These are phyloP conservation scores for Lamellibrachia luymesi DNA, from an alignment of 1,140 invertebrate species.

Conservation along the genomic window DNA sequence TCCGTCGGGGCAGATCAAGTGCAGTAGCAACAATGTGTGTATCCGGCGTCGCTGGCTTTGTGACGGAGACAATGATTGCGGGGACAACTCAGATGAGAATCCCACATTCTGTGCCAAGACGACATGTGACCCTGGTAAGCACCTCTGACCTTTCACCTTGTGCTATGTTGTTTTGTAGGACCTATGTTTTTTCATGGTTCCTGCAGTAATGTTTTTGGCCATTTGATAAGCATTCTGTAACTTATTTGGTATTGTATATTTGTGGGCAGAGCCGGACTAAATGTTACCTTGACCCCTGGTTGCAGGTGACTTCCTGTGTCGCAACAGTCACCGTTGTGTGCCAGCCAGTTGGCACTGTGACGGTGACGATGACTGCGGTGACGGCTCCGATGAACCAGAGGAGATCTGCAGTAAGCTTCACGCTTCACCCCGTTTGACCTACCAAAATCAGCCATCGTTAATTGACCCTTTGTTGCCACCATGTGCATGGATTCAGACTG, in stretches of 20 bases:
- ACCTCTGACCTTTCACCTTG: neutral
- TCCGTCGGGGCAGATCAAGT: constrained; percentile 40
- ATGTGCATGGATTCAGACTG: neutral
- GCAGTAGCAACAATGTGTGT: constrained; percentile 47
- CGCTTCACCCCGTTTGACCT: neutral
- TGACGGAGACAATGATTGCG: constrained; percentile 81
- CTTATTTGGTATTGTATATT: too few relatives aligned
- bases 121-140: constrained; percentile 41
- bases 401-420: constrained; percentile 33
- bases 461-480: neutral
- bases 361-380: constrained; percentile 41
- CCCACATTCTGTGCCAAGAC: constrained; percentile 79
- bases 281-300: neutral
- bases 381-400: constrained; percentile 44
- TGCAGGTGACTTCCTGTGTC: constrained; percentile 24
- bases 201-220: neutral
- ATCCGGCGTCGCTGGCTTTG: constrained; percentile 44
- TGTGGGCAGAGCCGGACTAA: neutral
- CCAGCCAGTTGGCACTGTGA: constrained; percentile 65
- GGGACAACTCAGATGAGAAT: constrained; percentile 92
- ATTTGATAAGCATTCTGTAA: neutral
- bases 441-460: too few relatives aligned
- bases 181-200: neutral
- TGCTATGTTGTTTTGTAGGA: neutral
- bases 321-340: constrained; percentile 63